phyloP scores from a whole-genome alignment of 2,888 invertebrate genomes.

The Leucophora obtusa region DNA sequence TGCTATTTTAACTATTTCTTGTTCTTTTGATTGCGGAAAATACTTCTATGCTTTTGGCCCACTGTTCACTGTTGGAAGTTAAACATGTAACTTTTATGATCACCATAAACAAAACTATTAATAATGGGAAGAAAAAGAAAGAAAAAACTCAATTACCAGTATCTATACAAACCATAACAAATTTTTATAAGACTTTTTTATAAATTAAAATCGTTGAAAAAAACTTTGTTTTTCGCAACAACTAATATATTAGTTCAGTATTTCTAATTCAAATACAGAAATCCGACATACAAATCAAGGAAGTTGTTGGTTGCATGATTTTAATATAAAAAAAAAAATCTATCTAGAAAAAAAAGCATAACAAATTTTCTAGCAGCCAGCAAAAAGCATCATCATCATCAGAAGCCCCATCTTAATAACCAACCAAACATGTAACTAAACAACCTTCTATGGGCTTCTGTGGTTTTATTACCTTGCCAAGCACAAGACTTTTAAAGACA shows the following conservation, averaged over 20 bases:
- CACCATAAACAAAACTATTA: no score
- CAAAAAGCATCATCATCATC: neutral
- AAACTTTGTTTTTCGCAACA: neutral
- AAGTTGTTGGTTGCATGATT: conserved; percentile 48
- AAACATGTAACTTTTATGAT: no score
- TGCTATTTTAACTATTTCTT: no score
- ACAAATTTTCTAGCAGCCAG: conserved; percentile 25
- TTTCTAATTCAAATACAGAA: conserved; percentile 30
- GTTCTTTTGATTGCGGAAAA: no score
- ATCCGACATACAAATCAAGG: conserved; percentile 41
- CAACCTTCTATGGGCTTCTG: conserved; percentile 47
- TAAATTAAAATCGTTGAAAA: neutral
- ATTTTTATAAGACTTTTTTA: neutral
- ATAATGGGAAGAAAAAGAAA: neutral
- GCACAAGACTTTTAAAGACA: conserved; percentile 1
- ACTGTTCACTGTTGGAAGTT: no score
- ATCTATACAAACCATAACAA: neutral
- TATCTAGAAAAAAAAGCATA: conserved; percentile 16
- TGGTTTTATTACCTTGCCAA: neutral
- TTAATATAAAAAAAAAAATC: conserved; percentile 2
- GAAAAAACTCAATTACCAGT: neutral
- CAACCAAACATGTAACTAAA: conserved; percentile 39
- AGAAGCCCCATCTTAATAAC: conserved; percentile 25
- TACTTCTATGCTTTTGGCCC: no score
- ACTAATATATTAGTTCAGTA: conserved; percentile 2